These are phyloP conservation scores for human (Homo sapiens) DNA, from an alignment of 2,113 vertebrate genomes.

Conservation along the genomic window GRCh38 chrX:14909001-14909500, in stretches of 20 bases:
- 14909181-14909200: background rate
- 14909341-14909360: background rate
- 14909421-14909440: background rate
- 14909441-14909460: background rate
- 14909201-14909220: background rate
- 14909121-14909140: background rate
- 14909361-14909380: background rate
- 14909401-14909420: background rate
- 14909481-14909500: background rate
- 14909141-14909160: conserved; percentile 15
- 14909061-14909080: background rate
- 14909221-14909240: conserved; percentile 1
- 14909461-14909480: background rate
- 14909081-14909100: background rate
- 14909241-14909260: background rate
- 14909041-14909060: background rate
- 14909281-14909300: background rate
- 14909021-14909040: background rate
- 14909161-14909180: background rate
- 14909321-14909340: background rate
- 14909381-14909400: background rate
- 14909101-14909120: background rate
- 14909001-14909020: background rate
- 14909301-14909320: background rate
- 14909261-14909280: background rate